phyloP scores from a whole-genome alignment of 92 coral and sea anemone species.

The Isaurus tuberculatus region DNA sequence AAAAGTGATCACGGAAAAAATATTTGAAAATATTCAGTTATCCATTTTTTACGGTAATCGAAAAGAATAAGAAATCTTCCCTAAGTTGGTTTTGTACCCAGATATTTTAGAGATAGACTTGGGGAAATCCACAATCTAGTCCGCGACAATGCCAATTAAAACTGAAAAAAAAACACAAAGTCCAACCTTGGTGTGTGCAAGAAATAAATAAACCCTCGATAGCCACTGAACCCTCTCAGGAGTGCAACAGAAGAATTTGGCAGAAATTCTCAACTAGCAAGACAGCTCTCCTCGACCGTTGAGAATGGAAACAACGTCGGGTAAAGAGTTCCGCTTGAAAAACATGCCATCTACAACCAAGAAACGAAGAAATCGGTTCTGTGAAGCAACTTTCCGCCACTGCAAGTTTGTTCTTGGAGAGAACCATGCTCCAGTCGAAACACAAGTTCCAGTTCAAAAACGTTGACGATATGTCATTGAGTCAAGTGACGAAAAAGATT shows the following conservation, averaged over 20 bases:
- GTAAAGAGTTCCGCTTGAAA: not conserved
- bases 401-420: slow-evolving; percentile 6
- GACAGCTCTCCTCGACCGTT: slow-evolving; percentile 10
- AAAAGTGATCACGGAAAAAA: too few relatives aligned
- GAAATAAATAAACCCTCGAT: slow-evolving; percentile 24
- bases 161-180: slow-evolving; percentile 2
- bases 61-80: slow-evolving; percentile 17
- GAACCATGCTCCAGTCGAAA: slow-evolving; percentile 16
- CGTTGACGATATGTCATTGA: slow-evolving; percentile 26
- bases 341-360: slow-evolving; percentile 18
- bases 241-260: slow-evolving; percentile 19
- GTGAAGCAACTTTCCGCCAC: slow-evolving; percentile 35
- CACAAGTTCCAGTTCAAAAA: slow-evolving; percentile 26
- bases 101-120: not conserved
- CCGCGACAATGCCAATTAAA: slow-evolving; percentile 26
- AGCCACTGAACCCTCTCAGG: not conserved
- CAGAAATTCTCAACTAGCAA: slow-evolving; percentile 24
- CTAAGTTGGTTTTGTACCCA: slow-evolving; percentile 18
- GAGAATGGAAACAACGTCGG: not conserved
- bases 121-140: slow-evolving; percentile 9
- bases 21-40: slow-evolving; percentile 32
- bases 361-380: slow-evolving; percentile 20
- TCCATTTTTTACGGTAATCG: slow-evolving; percentile 17
- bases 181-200: slow-evolving; percentile 23
- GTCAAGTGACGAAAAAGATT: slow-evolving; percentile 29